phyloP scores from a whole-genome alignment of 2,888 invertebrate genomes.

The Apodemia duryi region DNA sequence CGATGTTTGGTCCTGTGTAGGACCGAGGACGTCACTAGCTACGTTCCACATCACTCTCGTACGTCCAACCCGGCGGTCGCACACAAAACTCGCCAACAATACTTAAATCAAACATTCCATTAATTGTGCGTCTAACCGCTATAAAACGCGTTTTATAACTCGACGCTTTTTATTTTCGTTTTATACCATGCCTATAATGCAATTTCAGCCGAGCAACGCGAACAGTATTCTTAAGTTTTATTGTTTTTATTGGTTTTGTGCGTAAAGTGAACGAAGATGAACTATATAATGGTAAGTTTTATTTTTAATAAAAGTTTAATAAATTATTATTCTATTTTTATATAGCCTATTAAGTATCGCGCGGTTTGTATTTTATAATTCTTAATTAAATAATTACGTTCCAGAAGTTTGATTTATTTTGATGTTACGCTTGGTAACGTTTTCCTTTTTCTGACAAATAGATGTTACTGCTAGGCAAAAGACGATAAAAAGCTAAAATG shows the following conservation, averaged over 20 bases:
- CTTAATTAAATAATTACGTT: too few relatives aligned
- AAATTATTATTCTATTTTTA: too few relatives aligned
- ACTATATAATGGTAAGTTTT: constrained; percentile 58
- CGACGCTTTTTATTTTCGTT: constrained; percentile 60
- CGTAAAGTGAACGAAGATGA: constrained; percentile 54
- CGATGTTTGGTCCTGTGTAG: constrained; percentile 28
- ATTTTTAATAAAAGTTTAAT: background rate
- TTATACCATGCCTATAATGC: constrained; percentile 70
- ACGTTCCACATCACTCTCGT: constrained; percentile 43
- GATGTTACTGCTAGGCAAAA: too few relatives aligned
- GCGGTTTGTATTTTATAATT: too few relatives aligned
- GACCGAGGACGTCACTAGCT: constrained; percentile 38
- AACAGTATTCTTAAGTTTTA: constrained; percentile 54
- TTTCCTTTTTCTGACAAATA: too few relatives aligned
- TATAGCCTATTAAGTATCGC: too few relatives aligned
- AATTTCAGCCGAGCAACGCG: constrained; percentile 66
- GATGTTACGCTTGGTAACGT: too few relatives aligned
- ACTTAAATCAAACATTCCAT: constrained; percentile 56
- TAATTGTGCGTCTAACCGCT: constrained; percentile 61
- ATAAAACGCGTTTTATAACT: constrained; percentile 69
- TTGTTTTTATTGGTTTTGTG: constrained; percentile 64
- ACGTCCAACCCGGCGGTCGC: constrained; percentile 46
- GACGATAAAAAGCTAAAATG: too few relatives aligned
- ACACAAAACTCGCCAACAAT: constrained; percentile 22
- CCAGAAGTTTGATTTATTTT: too few relatives aligned